Evolutionary conservation across 2,888 invertebrate species (phyloP), one percentile per base, ranked within the genome.

Genomic region (Dryocosmus kuriphilus): DNA sequence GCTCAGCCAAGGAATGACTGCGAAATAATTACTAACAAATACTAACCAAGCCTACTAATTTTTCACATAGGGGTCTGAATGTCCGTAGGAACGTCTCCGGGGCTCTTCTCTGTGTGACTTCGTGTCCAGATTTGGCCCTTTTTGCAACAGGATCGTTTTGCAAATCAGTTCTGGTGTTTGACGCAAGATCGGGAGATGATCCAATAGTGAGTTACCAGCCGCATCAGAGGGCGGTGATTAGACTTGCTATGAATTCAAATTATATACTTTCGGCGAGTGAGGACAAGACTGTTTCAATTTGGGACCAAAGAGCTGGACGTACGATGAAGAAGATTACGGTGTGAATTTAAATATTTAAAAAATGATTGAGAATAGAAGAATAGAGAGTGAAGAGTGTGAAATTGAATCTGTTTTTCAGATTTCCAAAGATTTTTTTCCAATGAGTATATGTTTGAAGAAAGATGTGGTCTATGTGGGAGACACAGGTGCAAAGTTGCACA

Each of bases 251-350:
- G 89, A 88, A 85, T 79, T 86, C 89, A n/a, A 91, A 93, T 81
- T 92, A 93, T 86, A 90, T 94, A 79, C 92, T 94, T 55, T 94
- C 94, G 27, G 92, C 94, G 2, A 94, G 94, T 82, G 94, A 94
- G 84, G 94, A 94, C 81, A 93, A 92, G 88, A 93, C 93, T 5
- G 90, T 94, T 80, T 92, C 93, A 41, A 88, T 94, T 55, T 94
- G 93, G 92, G 94, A 94, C 86, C 92, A 92, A 86, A 92, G 92
- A 74, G 93, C 93, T 55, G 92, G 93, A 27, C 92, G 92, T 87
- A 86, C 92, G 8, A 79, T 93, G 77, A 89, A 89, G 78, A 85
- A 83, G 30, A 81, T 89, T 30, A 85, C 80, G 80, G 90, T 91
- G 8, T 41, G 51, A 73, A 77, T 55, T 35, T 16, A 1, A 38